A percentile compares a stretch with the other conserved stretches of the same genome.
Conservation (phyloP, 2,797 vertebrate genomes). For the Sebastolobus alascanus region DNA sequence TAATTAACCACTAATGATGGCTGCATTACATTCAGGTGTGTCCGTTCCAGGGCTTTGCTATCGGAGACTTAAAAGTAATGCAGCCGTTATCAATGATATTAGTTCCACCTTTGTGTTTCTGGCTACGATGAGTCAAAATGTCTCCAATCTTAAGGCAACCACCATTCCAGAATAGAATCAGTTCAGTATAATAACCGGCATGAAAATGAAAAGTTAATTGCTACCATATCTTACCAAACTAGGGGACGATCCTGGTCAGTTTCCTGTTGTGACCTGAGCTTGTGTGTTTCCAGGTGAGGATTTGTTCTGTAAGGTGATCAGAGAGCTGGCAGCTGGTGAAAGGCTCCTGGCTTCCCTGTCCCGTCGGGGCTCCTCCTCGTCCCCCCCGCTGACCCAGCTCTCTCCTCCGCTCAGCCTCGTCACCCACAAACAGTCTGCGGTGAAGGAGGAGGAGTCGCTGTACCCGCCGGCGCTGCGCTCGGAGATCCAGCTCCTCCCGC, state of each 20-base stretch:
- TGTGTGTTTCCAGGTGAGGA: slow-evolving; percentile 81
- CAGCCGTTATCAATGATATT: not conserved
- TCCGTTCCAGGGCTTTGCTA: not conserved
- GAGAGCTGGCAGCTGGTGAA: slow-evolving; percentile 81
- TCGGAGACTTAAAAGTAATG: not conserved
- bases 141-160: not conserved
- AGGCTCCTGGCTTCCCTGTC: slow-evolving; percentile 77
- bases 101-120: not conserved
- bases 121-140: not conserved
- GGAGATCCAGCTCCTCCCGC: slow-evolving; percentile 96
- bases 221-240: not conserved
- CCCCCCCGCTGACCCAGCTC: slow-evolving; percentile 69
- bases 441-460: slow-evolving; percentile 86
- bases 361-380: slow-evolving; percentile 68
- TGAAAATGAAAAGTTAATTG: not conserved
- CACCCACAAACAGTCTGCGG: slow-evolving; percentile 64
- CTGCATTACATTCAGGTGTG: not conserved
- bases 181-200: not conserved
- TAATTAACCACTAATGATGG: not conserved
- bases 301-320: slow-evolving; percentile 91
- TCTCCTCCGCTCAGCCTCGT: slow-evolving; percentile 68
- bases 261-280: not conserved
- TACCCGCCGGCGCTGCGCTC: slow-evolving; percentile 82
- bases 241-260: not conserved
- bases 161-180: not conserved